A percentile compares a stretch with the other conserved stretches of the same genome.
These are phyloP conservation scores for Maniola jurtina DNA, from an alignment of 1,140 invertebrate species.

Conservation along the genomic window DNA sequence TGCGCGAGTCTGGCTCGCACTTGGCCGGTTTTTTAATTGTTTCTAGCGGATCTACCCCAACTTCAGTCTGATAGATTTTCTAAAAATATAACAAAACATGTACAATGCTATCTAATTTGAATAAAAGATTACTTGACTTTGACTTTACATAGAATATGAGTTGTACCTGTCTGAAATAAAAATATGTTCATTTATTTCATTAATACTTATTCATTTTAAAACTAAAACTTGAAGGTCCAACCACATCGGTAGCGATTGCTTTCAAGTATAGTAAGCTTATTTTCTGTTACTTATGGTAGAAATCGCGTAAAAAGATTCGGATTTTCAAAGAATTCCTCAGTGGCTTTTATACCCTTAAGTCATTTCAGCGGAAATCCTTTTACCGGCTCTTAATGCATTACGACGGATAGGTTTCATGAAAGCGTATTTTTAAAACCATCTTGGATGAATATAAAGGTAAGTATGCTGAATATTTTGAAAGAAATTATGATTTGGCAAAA, in stretches of 20 bases:
- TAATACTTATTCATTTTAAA: too few relatives aligned
- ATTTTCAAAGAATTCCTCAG: neutral
- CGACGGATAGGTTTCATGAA: neutral
- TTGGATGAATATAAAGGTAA: neutral
- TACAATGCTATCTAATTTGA: too few relatives aligned
- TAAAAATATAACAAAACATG: too few relatives aligned
- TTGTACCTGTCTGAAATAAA: too few relatives aligned
- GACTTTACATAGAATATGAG: too few relatives aligned
- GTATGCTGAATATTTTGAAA: neutral
- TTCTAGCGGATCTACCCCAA: too few relatives aligned
- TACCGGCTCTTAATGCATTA: slow-evolving; percentile 1
- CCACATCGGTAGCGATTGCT: neutral
- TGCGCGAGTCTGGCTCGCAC: too few relatives aligned
- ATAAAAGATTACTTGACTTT: too few relatives aligned
- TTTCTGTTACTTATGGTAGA: neutral
- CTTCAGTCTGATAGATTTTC: too few relatives aligned
- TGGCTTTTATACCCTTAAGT: slow-evolving; percentile 3
- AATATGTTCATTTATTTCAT: too few relatives aligned
- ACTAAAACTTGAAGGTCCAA: neutral
- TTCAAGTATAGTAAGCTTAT: neutral
- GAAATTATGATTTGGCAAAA: neutral
- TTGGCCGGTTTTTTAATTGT: too few relatives aligned
- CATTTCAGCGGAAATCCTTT: slow-evolving; percentile 1
- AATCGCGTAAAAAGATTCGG: slow-evolving; percentile 1
- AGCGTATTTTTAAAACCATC: neutral